phyloP scores from a whole-genome alignment of 2,797 vertebrate genomes.

The Semaprochilodus insignis region DNA sequence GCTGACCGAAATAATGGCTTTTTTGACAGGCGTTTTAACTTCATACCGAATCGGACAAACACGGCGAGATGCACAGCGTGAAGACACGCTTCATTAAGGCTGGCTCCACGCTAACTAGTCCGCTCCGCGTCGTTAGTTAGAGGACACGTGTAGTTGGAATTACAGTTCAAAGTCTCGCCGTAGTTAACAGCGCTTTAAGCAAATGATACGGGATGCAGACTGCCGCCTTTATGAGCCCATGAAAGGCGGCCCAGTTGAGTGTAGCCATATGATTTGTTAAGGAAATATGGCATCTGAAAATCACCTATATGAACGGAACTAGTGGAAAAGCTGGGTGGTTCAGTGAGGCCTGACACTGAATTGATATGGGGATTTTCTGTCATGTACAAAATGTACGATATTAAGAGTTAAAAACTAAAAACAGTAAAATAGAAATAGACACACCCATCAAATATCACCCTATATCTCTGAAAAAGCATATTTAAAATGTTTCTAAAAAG shows the following conservation, averaged over 20 bases:
- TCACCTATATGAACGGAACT: background rate
- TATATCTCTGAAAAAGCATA: too few relatives aligned
- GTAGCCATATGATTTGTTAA: background rate
- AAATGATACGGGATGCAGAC: background rate
- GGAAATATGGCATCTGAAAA: background rate
- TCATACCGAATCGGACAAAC: constrained; percentile 12
- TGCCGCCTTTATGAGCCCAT: background rate
- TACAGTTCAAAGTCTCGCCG: background rate
- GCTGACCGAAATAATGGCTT: constrained; percentile 39
- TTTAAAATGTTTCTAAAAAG: too few relatives aligned
- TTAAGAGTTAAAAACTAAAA: too few relatives aligned
- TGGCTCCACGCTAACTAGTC: too few relatives aligned
- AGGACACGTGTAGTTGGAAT: background rate
- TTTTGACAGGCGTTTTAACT: constrained; percentile 32
- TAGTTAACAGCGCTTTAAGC: background rate
- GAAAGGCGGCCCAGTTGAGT: background rate
- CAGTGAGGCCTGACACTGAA: background rate
- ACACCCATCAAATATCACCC: too few relatives aligned
- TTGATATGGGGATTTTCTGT: too few relatives aligned
- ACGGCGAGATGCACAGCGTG: background rate
- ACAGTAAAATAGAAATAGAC: too few relatives aligned
- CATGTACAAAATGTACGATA: too few relatives aligned
- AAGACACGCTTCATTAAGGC: background rate
- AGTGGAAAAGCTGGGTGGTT: background rate
- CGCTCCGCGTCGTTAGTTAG: too few relatives aligned